A percentile compares a stretch with the other conserved stretches of the same genome.
Conservation (phyloP, 92 coral and sea anemone genomes). For the Pocillopora grandis region DNA sequence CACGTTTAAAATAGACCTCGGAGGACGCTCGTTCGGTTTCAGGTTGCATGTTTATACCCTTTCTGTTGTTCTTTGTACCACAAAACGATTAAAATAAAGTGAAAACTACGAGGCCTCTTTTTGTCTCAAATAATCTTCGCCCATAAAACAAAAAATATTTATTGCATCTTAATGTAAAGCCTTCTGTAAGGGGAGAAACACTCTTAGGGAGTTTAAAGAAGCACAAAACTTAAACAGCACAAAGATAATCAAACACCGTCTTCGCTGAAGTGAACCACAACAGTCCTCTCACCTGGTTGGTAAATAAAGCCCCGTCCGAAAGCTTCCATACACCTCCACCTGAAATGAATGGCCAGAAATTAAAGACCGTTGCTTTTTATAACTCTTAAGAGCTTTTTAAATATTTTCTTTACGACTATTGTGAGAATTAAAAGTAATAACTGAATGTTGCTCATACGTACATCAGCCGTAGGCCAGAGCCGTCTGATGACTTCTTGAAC, state of each 20-base stretch:
- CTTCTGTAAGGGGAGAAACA: background rate
- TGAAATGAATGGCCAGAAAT: constrained; percentile 21
- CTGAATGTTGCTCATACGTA: constrained; percentile 26
- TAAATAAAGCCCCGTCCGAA: constrained; percentile 86
- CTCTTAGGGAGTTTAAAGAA: background rate
- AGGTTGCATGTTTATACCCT: constrained; percentile 41
- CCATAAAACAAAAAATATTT: background rate
- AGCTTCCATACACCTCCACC: constrained; percentile 97
- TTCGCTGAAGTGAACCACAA: background rate
- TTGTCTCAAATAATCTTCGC: background rate
- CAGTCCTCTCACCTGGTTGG: constrained; percentile 87
- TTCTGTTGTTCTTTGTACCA: constrained; percentile 4
- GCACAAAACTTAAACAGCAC: background rate
- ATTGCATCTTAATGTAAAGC: background rate
- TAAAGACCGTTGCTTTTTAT: constrained; percentile 2
- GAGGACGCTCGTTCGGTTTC: constrained; percentile 7
- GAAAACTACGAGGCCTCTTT: constrained; percentile 19
- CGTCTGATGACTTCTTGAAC: constrained; percentile 85
- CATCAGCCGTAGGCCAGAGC: constrained; percentile 97
- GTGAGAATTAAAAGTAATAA: background rate
- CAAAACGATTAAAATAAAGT: constrained; percentile 10
- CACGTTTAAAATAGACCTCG: constrained; percentile 12
- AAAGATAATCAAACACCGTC: constrained; percentile 29
- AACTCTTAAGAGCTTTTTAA: background rate
- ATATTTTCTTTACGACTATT: constrained; percentile 1